Evolutionary conservation across 1,140 invertebrate species (phyloP).

Genomic region (Araneus ventricosus): DNA sequence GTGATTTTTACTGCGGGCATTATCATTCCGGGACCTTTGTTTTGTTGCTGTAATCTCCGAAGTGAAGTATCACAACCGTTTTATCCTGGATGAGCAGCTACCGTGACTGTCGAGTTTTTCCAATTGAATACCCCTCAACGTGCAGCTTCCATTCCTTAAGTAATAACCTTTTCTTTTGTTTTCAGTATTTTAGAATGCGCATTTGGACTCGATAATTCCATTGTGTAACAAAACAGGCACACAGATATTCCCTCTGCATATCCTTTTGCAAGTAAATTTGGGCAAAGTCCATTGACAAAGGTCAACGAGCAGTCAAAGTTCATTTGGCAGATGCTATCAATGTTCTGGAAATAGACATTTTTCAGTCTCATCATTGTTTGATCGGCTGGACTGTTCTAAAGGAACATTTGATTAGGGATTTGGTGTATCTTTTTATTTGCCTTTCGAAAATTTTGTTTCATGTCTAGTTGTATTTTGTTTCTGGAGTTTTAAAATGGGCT

Average conservation of each 20-base stretch:
- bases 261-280: not conserved
- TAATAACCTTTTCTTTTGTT: slow-evolving; percentile 22
- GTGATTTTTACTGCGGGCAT: slow-evolving; percentile 4
- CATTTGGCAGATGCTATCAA: not conserved
- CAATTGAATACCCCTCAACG: not conserved
- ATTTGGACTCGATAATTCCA: slow-evolving; percentile 19
- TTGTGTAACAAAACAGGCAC: slow-evolving; percentile 19
- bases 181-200: not conserved
- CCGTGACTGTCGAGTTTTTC: slow-evolving; percentile 29
- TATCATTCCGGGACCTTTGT: slow-evolving; percentile 17
- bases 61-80: slow-evolving; percentile 25
- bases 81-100: slow-evolving; percentile 24
- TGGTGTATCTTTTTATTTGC: not conserved
- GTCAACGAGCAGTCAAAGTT: not conserved
- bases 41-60: not conserved
- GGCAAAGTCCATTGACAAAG: not conserved
- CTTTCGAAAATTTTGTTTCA: not conserved
- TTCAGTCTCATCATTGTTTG: not conserved
- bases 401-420: not conserved
- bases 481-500: no score
- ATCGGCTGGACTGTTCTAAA: not conserved
- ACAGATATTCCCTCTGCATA: not conserved
- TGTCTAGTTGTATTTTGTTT: no score
- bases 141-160: slow-evolving; percentile 14
- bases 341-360: slow-evolving; percentile 28